Base-by-base conservation (phyloP, 2,797 vertebrate species). In the Takifugu rubripes region DNA sequence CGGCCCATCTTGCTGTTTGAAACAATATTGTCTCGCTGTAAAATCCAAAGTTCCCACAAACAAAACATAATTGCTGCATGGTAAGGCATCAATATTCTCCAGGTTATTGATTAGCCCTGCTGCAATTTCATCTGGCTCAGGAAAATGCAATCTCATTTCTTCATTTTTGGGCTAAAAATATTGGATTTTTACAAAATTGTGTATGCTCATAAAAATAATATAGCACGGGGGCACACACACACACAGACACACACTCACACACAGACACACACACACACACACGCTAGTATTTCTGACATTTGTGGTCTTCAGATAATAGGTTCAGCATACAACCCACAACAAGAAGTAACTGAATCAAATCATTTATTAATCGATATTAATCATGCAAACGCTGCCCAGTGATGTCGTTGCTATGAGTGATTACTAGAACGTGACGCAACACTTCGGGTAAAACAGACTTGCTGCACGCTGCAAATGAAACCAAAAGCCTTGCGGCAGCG, bases 21-120 rank as follows among this genome's bases (percentile, higher is more conserved):
- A 87, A 85, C 77, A 88, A 90, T 93, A 93, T 92, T 87, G 81
- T 87, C 87, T 84, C 63, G 70, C 70, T 77, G 82, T 88, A 91
- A 92, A 88, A 83, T 87, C 87, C 85, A 75, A 79, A 82, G 33
- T 59, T 49, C 56, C 56, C 36, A 17, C 36, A 59, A 48, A 51
- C 56, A 51, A 79, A 77, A 85, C 84, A 81, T 87, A 89, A 92
- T 83, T 89, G 69, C 61, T 84, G 79, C 64, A 56, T 52, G 45
- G 58, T 21, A 79, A 74, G 74, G 44, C 87, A 78, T 87, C 86
- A 78, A 87, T 83, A 46, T 52, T 52, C 42, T 52, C 8, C 3
- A 46, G 46, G 58, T 79, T 57, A 61, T 79, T 89, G 85, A 92
- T 89, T 87, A 64, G 77, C 74, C 76, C 84, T 86, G 82, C 81